These are phyloP conservation scores for Heliopora coerulea DNA, from an alignment of 92 coral and sea anemone genomes.

Conservation along the genomic window DNA sequence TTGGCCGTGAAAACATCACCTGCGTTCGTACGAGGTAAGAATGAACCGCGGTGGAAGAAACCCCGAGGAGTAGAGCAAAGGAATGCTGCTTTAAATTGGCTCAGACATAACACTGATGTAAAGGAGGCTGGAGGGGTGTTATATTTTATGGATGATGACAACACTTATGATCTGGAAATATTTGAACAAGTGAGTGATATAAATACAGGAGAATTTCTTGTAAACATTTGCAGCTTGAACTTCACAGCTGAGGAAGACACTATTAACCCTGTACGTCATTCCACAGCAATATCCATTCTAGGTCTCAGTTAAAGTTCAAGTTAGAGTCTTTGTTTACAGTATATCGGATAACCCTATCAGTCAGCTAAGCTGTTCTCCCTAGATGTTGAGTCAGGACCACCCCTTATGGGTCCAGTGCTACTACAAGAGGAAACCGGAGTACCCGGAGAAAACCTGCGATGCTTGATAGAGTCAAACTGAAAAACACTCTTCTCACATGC, in stretches of 20 bases:
- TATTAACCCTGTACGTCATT: too few relatives aligned
- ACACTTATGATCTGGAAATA: conserved; percentile 83
- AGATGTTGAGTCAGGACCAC: too few relatives aligned
- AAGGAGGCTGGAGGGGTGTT: conserved; percentile 66
- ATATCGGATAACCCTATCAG: too few relatives aligned
- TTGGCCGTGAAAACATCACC: conserved; percentile 67
- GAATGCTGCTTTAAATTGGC: conserved; percentile 75
- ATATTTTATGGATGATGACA: conserved; percentile 96
- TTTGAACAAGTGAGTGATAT: conserved; percentile 66
- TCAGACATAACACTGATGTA: conserved; percentile 55
- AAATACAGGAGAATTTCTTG: not conserved
- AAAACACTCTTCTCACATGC: too few relatives aligned
- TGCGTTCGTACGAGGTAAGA: conserved; percentile 52
- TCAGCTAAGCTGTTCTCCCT: too few relatives aligned
- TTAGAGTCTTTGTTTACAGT: too few relatives aligned
- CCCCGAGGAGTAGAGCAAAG: conserved; percentile 91
- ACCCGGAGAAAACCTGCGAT: too few relatives aligned
- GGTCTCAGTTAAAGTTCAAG: too few relatives aligned
- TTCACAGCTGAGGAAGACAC: too few relatives aligned
- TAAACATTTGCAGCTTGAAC: not conserved
- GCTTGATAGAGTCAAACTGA: too few relatives aligned
- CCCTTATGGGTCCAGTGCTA: too few relatives aligned
- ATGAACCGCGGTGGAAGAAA: conserved; percentile 79
- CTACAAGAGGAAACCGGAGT: too few relatives aligned
- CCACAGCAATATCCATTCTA: not conserved